Percentiles rank a stretch among this genome's conserved stretches.
These are phyloP conservation scores for Apodemia mormo DNA, from an alignment of 2,888 invertebrate genomes.

Conservation along the genomic window DNA sequence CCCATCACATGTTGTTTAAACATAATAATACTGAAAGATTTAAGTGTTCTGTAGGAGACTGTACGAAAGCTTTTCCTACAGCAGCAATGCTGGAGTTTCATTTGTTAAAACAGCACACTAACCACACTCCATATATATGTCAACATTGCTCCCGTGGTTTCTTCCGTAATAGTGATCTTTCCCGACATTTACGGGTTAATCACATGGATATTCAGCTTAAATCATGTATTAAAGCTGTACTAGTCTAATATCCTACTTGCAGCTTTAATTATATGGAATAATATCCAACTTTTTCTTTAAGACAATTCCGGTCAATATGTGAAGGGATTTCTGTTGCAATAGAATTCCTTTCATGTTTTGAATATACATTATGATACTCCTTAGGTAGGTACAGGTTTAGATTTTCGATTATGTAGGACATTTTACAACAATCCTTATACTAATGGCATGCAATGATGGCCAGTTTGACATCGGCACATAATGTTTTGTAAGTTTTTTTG, in stretches of 20 bases:
- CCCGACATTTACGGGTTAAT: constrained; percentile 61
- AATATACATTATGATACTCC: no score
- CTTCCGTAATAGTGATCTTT: constrained; percentile 66
- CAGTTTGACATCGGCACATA: no score
- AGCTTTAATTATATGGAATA: not conserved
- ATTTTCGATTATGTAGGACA: no score
- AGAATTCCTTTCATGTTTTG: no score
- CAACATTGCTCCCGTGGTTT: constrained; percentile 69
- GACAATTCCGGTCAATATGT: not conserved
- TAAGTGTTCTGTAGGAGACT: constrained; percentile 68
- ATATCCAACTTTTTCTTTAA: not conserved
- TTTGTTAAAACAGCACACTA: constrained; percentile 68
- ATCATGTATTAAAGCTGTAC: constrained; percentile 32
- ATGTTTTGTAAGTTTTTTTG: no score
- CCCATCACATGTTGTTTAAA: constrained; percentile 66
- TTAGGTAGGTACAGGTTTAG: no score
- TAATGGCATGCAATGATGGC: no score
- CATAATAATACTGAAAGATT: constrained; percentile 68
- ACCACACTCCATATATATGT: constrained; percentile 69
- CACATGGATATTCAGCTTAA: constrained; percentile 57
- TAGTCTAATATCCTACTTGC: not conserved
- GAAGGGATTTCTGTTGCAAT: no score
- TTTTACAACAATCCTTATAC: no score
- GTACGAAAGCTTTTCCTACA: constrained; percentile 64
- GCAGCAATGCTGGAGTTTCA: constrained; percentile 73